These are phyloP conservation scores for Botia almorhae DNA, from an alignment of 2,797 vertebrate species.

Conservation along the genomic window DNA sequence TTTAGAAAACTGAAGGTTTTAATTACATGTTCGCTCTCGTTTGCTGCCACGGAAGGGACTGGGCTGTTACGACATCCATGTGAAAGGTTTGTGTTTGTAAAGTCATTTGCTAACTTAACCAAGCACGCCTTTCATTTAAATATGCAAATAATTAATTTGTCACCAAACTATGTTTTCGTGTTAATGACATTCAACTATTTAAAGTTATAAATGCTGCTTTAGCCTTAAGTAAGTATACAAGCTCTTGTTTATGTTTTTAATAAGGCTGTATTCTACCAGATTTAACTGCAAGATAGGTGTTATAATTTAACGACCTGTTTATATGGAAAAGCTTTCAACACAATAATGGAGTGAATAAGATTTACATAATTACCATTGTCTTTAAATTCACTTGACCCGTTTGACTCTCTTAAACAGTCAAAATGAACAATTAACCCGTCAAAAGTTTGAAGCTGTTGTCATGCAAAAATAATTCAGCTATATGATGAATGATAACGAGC, in stretches of 20 bases:
- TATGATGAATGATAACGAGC: background rate
- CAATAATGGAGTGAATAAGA: background rate
- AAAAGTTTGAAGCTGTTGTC: background rate
- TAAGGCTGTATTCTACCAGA: background rate
- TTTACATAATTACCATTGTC: conserved; percentile 1
- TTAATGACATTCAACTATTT: conserved; percentile 21
- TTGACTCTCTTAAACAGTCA: background rate
- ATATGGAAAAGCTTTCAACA: conserved; percentile 11
- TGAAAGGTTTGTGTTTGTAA: conserved; percentile 17
- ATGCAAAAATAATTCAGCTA: background rate
- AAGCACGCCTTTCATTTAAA: conserved; percentile 29
- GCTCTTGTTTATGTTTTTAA: background rate
- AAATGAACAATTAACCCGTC: background rate
- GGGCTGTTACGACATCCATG: conserved; percentile 14
- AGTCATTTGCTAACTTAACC: conserved; percentile 29
- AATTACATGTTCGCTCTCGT: conserved; percentile 16
- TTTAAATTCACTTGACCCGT: background rate
- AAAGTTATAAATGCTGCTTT: conserved; percentile 1
- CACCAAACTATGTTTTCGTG: conserved; percentile 9
- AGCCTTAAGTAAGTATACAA: too few relatives aligned
- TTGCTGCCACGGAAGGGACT: conserved; percentile 19
- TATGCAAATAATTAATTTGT: conserved; percentile 40
- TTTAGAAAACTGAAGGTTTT: conserved; percentile 38
- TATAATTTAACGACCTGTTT: conserved; percentile 11
- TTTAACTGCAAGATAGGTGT: conserved; percentile 2